Evolutionary conservation across 1,140 invertebrate species (phyloP).

Genomic region (Linepithema humile): DNA sequence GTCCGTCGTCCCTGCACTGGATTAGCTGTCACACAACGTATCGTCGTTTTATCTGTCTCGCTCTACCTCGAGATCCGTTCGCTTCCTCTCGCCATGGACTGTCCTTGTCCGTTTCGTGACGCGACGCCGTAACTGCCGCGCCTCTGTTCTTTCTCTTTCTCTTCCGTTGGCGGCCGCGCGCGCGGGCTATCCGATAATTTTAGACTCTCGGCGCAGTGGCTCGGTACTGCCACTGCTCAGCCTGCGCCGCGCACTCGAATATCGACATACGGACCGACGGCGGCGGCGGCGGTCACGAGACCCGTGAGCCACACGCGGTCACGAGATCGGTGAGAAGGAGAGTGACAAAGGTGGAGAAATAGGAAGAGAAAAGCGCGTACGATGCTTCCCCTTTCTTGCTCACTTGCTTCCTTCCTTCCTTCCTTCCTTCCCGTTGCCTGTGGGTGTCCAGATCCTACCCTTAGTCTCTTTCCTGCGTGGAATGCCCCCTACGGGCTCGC

Average conservation of each 20-base stretch:
- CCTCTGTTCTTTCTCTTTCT: conserved; percentile 85
- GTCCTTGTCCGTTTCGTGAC: conserved; percentile 61
- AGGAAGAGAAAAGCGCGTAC: not conserved
- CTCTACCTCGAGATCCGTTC: conserved; percentile 10
- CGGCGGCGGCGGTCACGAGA: conserved; percentile 56
- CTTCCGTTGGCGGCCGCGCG: conserved; percentile 26
- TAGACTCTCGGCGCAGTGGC: conserved; percentile 80
- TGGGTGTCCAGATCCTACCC: not conserved
- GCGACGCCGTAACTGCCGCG: conserved; percentile 74
- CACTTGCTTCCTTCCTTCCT: conserved; percentile 9
- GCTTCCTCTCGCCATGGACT: conserved; percentile 36
- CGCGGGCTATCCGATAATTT: conserved; percentile 79
- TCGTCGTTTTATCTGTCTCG: not conserved
- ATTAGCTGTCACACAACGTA: not conserved
- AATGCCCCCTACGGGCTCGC: not conserved
- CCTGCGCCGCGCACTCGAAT: conserved; percentile 81
- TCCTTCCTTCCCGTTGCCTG: not conserved
- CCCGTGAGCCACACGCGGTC: conserved; percentile 53
- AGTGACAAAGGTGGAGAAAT: not conserved
- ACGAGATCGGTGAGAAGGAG: conserved; percentile 39
- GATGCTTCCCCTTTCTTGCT: conserved; percentile 14
- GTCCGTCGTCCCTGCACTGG: not conserved
- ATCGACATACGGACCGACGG: conserved; percentile 77
- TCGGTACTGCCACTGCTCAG: conserved; percentile 78
- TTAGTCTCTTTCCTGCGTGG: not conserved